These are phyloP conservation scores for Ctenosaura bakeri DNA, from an alignment of 2,797 vertebrate species.

Conservation along the genomic window DNA sequence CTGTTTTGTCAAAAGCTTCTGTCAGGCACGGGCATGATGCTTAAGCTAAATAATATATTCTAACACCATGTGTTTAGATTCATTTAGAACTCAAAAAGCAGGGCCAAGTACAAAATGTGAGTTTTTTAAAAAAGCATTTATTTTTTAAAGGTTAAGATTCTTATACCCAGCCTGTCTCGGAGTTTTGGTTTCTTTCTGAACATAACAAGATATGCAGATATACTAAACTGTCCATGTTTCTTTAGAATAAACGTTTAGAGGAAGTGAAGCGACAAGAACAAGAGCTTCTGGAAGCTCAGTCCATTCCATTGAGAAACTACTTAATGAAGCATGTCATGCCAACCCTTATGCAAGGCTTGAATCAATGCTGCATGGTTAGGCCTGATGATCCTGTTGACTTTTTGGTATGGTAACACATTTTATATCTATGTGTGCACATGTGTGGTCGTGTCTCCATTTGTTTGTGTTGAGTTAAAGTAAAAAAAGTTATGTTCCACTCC, in stretches of 20 bases:
- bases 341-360: slow-evolving; percentile 88
- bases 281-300: slow-evolving; percentile 84
- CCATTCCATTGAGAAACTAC: slow-evolving; percentile 86
- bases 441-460: neutral
- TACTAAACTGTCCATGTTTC: neutral
- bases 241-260: slow-evolving; percentile 82
- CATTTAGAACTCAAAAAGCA: neutral
- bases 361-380: slow-evolving; percentile 84
- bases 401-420: slow-evolving; percentile 83
- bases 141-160: neutral
- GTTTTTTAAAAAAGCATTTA: neutral
- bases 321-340: slow-evolving; percentile 90
- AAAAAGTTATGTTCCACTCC: neutral
- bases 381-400: slow-evolving; percentile 92
- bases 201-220: neutral
- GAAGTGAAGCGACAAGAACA: slow-evolving; percentile 85
- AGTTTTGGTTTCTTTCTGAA: neutral
- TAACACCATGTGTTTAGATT: neutral
- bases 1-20: neutral
- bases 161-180: neutral
- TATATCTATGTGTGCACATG: neutral
- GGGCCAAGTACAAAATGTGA: neutral
- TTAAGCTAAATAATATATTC: neutral
- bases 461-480: slow-evolving; percentile 29
- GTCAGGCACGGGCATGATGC: neutral